These are phyloP conservation scores for Scomber colias DNA, from an alignment of 2,113 vertebrate genomes.

Conservation along the genomic window DNA sequence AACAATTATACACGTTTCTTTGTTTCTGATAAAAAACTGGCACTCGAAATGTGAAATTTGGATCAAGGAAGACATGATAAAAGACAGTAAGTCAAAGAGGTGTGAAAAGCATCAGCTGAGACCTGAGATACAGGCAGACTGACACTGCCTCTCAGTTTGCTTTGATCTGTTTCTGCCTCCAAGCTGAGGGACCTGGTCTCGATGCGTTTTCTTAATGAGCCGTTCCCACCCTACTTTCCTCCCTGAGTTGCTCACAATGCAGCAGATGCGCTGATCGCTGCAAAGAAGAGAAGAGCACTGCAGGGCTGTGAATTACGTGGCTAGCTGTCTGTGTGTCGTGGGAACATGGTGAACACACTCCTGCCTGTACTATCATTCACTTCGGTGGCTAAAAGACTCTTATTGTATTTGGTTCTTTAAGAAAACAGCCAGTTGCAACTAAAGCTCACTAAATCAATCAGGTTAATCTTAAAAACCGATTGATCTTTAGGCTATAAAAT, in stretches of 20 bases:
- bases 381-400: neutral
- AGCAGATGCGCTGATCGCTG: conserved; percentile 55
- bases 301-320: conserved; percentile 46
- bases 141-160: conserved; percentile 1
- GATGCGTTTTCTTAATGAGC: conserved; percentile 60
- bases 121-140: neutral
- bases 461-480: neutral
- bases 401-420: neutral
- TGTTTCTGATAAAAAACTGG: neutral
- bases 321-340: neutral
- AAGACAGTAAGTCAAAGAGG: neutral
- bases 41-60: conserved; percentile 6
- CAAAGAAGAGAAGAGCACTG: conserved; percentile 47
- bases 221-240: conserved; percentile 57
- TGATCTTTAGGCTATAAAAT: too few relatives aligned
- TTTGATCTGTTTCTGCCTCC: conserved; percentile 55
- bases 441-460: neutral
- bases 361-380: neutral
- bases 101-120: conserved; percentile 1
- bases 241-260: conserved; percentile 61
- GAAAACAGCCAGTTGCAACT: too few relatives aligned
- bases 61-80: neutral
- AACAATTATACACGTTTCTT: neutral
- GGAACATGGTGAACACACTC: conserved; percentile 11
- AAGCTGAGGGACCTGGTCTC: conserved; percentile 23